Percentiles rank a stretch among this genome's conserved stretches.
phyloP scores from a whole-genome alignment of 1,140 invertebrate species.

The Nephotettix cincticeps region DNA sequence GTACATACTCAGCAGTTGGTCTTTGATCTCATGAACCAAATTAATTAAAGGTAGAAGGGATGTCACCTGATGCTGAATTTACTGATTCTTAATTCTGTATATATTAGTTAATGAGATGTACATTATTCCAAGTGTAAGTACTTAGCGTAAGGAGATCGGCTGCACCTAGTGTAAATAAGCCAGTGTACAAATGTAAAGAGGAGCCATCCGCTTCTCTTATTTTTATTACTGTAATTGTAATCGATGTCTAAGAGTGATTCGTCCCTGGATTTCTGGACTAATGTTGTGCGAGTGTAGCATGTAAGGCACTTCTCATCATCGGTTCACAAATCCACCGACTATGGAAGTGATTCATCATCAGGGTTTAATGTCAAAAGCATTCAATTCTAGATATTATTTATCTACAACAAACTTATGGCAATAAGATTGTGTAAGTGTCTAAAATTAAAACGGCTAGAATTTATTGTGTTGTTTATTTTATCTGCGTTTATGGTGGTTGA shows the following conservation, averaged over 20 bases:
- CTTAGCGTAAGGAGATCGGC: neutral
- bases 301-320: neutral
- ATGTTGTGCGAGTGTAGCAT: neutral
- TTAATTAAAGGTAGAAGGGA: neutral
- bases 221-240: neutral
- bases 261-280: neutral
- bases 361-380: neutral
- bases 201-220: neutral
- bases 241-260: neutral
- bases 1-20: neutral
- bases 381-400: neutral
- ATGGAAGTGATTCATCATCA: neutral
- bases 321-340: neutral
- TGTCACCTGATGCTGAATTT: neutral
- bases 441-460: neutral
- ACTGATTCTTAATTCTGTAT: neutral
- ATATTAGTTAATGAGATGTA: neutral
- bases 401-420: neutral
- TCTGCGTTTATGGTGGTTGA: too few relatives aligned
- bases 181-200: neutral
- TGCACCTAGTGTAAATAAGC: neutral
- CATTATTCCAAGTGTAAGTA: slow-evolving; percentile 6
- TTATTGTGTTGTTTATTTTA: too few relatives aligned
- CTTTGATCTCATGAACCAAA: slow-evolving; percentile 1
- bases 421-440: slow-evolving; percentile 10